Base-by-base conservation (phyloP, 2,113 vertebrate genomes). In the Erinaceus europaeus region DNA sequence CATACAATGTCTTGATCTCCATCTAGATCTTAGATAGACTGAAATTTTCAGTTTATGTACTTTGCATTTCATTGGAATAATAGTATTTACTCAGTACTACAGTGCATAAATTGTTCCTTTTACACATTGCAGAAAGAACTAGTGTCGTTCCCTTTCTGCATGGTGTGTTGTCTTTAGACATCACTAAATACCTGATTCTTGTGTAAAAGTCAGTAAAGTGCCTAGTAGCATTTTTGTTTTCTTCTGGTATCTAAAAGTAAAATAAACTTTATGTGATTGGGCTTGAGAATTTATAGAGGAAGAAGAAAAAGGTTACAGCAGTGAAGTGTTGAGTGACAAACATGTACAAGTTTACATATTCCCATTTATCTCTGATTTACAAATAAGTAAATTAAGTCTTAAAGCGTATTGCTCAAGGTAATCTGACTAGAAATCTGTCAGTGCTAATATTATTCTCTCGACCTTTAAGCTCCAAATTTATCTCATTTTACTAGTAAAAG, bases 51-150 rank as follows among this genome's bases (percentile, higher is more conserved):
- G 0, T 80, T 25, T 75, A 52, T 62, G 32, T 91, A 62, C 64
- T 93, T 93, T 90, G 89, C 27, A 78, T 76, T 90, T 90, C 27
- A 78, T 76, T 25, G 75, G 88, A 80, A 69, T 78, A 88, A 74
- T 21, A 64, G 0, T 21, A 52, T 52, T 74, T 86, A 23, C 61
- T 87, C 12, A 29, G 13, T 11, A 62, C 23, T 53, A 15, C 23
- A 27, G n/a, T n/a, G 10, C 25, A 57, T 10, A 57, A 57, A 57
- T 11, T 25, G 29, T 57, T 10, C 25, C 55, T n/a, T 29, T 93
- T 90, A 36, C 15, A 81, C 11, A 73, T 73, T 76, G 29, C 7
- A 4, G 83, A 82, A 50, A 11, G 67, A 42, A 59, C 23, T 36
- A 38, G 74, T 29, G 15, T 59, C 44, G 52, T 74, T n/a, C 13